Evolutionary conservation across 2,888 invertebrate genomes (phyloP).

Genomic region (Ypsolopha scabrella): DNA sequence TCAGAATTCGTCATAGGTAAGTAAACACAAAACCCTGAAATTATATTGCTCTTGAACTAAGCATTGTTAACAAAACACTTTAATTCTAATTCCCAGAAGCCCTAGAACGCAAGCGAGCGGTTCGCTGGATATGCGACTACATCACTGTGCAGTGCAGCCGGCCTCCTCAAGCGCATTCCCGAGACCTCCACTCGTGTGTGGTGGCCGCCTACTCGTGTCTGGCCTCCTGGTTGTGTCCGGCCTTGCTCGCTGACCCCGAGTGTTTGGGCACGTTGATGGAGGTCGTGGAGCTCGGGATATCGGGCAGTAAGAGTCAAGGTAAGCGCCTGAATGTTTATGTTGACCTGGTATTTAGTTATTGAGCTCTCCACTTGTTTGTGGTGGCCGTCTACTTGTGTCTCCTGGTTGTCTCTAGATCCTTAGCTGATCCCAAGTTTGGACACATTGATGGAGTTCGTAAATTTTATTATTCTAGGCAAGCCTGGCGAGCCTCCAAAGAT

Average conservation of each 20-base stretch:
- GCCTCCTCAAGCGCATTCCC: conserved; percentile 93
- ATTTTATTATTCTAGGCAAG: conserved; percentile 58
- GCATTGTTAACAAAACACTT: background rate
- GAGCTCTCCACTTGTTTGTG: conserved; percentile 91
- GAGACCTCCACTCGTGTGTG: conserved; percentile 94
- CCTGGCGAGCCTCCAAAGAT: conserved; percentile 90
- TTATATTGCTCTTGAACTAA: background rate
- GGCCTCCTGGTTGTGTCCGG: conserved; percentile 93
- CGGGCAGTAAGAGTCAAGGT: conserved; percentile 90
- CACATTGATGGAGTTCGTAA: conserved; percentile 93
- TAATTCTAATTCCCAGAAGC: conserved; percentile 73
- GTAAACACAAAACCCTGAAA: conserved; percentile 13
- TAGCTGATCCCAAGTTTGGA: conserved; percentile 91
- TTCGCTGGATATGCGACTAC: conserved; percentile 98
- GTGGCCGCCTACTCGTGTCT: conserved; percentile 94
- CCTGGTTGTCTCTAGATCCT: conserved; percentile 92
- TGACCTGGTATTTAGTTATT: conserved; percentile 44
- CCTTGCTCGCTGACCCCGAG: conserved; percentile 90
- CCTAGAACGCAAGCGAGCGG: conserved; percentile 90
- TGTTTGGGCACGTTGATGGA: conserved; percentile 94
- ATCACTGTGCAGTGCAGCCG: conserved; percentile 95
- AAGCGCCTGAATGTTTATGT: background rate
- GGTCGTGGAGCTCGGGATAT: conserved; percentile 97
- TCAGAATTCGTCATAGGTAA: conserved; percentile 58
- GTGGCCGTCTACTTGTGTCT: conserved; percentile 91